Evolutionary conservation across 2,888 invertebrate genomes (phyloP), one percentile per base, ranked within the genome.

Genomic region (Lycaena phlaeas): DNA sequence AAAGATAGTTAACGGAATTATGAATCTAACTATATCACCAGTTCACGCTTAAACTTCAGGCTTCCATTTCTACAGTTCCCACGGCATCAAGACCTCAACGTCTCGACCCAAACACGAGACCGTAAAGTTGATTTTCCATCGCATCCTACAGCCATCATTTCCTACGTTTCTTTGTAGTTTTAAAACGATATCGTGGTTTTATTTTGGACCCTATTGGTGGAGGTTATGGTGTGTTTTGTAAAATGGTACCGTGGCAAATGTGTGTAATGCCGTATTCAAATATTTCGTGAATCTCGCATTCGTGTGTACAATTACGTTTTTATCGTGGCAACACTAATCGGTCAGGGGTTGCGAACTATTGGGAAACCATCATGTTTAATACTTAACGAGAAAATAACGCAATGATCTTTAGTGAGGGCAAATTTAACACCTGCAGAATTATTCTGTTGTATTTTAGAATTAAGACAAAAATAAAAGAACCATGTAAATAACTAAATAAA

Each of bases 261-360:
- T 67, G n/a, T n/a, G n/a, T n/a, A n/a, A 62, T 57, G 66, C 61
- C 59, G 61, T 67, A 67, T 69, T 71, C 61, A 68, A 71, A 71
- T 71, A 70, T 73, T 71, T 73, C 70, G 70, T 72, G 72, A 70
- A 73, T 70, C 72, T 68, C 70, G 66, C 72, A 68, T 65, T 69
- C 72, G 68, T 68, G 68, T 72, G 68, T 71, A 69, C 73, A 73
- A 72, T 74, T 72, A 71, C 61, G 61, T 69, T 71, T 73, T 71
- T 70, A 68, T 59, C 58, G 53, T 54, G 60, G 59, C 59, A 64
- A 58, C 51, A 61, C 57, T 74, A 68, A 66, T 65, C 61, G 61
- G 58, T 49, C 68, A 75, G 69, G 60, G 67, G 59, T 70, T 60
- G 44, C 27, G 49, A 68, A 58, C 53, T 36, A 14, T 27, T 34